These are phyloP conservation scores for Zaprionus taronus DNA, from an alignment of 1,140 invertebrate genomes.

Conservation along the genomic window DNA sequence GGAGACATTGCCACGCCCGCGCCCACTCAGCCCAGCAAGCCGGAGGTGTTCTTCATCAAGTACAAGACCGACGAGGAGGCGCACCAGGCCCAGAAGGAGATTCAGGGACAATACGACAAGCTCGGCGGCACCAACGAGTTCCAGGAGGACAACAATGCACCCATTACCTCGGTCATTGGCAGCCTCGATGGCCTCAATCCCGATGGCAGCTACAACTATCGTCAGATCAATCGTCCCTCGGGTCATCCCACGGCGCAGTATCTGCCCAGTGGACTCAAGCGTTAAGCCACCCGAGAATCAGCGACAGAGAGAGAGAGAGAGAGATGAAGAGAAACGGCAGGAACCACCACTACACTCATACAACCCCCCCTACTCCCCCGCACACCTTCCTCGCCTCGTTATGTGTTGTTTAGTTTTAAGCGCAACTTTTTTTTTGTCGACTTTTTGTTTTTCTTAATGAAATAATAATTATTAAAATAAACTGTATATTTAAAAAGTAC, in stretches of 20 bases:
- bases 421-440: constrained; percentile 22
- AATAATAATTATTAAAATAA: constrained; percentile 46
- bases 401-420: constrained; percentile 76
- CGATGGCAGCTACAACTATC: constrained; percentile 80
- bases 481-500: constrained; percentile 63
- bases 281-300: constrained; percentile 32
- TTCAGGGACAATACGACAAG: constrained; percentile 83
- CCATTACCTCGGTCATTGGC: constrained; percentile 79
- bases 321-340: neutral
- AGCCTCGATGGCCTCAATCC: constrained; percentile 77
- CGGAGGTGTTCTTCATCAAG: constrained; percentile 91
- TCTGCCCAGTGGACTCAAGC: constrained; percentile 65
- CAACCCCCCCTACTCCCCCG: neutral
- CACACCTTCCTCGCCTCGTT: constrained; percentile 14
- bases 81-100: constrained; percentile 77
- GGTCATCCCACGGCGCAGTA: constrained; percentile 54
- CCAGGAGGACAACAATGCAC: constrained; percentile 77
- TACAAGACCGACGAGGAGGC: constrained; percentile 89
- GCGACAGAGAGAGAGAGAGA: neutral
- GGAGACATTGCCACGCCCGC: constrained; percentile 89
- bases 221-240: constrained; percentile 58
- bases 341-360: neutral
- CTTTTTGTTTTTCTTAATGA: constrained; percentile 53
- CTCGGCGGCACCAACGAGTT: constrained; percentile 79
- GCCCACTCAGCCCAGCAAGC: constrained; percentile 90